phyloP scores from a whole-genome alignment of 2,113 vertebrate genomes.

The Crotalus tigris region DNA sequence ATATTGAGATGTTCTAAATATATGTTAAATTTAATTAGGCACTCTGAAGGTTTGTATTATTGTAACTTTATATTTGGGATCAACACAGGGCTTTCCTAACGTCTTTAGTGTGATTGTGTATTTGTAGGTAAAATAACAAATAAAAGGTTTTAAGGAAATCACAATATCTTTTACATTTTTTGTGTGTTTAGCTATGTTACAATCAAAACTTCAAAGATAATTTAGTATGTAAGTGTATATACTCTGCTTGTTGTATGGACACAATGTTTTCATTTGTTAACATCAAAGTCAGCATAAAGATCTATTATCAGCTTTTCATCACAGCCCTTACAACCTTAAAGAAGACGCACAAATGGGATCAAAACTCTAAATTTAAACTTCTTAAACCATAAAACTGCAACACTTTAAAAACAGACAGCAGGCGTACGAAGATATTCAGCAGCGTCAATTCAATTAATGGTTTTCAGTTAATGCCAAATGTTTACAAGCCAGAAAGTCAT shows the following conservation, averaged over 20 bases:
- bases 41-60: neutral
- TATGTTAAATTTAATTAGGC: neutral
- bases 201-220: neutral
- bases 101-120: neutral
- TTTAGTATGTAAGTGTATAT: neutral
- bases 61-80: neutral
- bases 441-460: neutral
- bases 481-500: neutral
- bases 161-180: constrained; percentile 26
- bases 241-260: neutral
- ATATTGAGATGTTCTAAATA: neutral
- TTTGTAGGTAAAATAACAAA: neutral
- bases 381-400: neutral
- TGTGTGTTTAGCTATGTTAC: neutral
- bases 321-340: neutral
- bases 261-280: neutral
- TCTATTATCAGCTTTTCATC: neutral
- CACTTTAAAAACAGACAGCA: neutral
- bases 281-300: neutral
- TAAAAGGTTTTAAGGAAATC: neutral
- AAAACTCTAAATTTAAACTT: neutral
- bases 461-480: neutral
- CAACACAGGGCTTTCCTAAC: neutral
- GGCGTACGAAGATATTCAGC: neutral
- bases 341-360: neutral